Conservation (phyloP, 2,888 invertebrate species). For the Nephrotoma guestfalica region DNA sequence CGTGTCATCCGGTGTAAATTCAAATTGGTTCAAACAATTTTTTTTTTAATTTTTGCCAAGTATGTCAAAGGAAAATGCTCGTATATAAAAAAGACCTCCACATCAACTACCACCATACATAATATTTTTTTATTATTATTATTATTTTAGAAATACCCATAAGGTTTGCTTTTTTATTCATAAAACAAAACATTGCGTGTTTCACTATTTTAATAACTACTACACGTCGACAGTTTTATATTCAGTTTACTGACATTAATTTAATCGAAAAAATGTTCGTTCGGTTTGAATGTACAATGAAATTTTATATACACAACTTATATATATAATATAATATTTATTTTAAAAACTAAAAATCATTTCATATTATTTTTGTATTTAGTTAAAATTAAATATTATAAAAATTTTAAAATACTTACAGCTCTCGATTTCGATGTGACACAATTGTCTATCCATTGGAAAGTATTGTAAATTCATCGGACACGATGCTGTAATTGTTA, state of each 20-base stretch:
- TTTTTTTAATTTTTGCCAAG: background rate
- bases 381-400: background rate
- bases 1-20: background rate
- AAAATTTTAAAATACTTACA: constrained; percentile 57
- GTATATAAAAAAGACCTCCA: background rate
- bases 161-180: background rate
- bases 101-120: background rate
- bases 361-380: background rate
- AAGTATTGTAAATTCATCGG: constrained; percentile 94
- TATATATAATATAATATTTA: background rate
- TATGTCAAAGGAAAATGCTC: background rate
- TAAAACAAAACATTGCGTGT: background rate
- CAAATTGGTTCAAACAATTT: background rate
- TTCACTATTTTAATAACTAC: background rate
- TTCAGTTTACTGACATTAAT: background rate
- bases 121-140: background rate
- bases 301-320: background rate
- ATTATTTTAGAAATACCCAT: background rate
- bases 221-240: background rate
- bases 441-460: constrained; percentile 90
- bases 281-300: background rate
- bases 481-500: constrained; percentile 90
- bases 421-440: constrained; percentile 93
- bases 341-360: background rate
- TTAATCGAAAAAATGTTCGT: background rate